Conservation (phyloP, 2,888 invertebrate genomes). For the Atethmia centrago region DNA sequence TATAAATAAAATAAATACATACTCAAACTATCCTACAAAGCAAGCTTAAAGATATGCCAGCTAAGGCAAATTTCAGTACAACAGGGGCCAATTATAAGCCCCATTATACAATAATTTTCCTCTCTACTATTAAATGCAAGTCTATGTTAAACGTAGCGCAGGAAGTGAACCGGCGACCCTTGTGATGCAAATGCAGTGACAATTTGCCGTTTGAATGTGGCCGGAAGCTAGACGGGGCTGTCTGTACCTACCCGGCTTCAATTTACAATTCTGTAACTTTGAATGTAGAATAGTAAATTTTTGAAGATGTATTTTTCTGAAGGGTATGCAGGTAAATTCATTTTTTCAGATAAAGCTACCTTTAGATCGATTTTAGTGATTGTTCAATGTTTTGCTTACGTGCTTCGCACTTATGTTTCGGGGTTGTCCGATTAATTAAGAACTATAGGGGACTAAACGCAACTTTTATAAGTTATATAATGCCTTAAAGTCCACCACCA, state of each 20-base stretch:
- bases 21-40: not conserved
- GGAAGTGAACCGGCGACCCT: slow-evolving; percentile 69
- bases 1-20: too few species aligned
- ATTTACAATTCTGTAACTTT: slow-evolving; percentile 43
- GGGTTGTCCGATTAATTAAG: too few species aligned
- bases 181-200: slow-evolving; percentile 77
- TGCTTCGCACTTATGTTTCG: too few species aligned
- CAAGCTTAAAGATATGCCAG: slow-evolving; percentile 14
- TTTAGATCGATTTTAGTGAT: not conserved
- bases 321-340: not conserved
- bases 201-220: slow-evolving; percentile 70
- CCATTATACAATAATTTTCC: slow-evolving; percentile 51
- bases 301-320: not conserved
- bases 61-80: slow-evolving; percentile 50
- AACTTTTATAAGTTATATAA: too few species aligned
- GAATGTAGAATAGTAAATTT: not conserved
- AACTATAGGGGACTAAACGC: too few species aligned
- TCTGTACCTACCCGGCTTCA: slow-evolving; percentile 32
- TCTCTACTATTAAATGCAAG: slow-evolving; percentile 53
- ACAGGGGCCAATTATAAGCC: slow-evolving; percentile 55
- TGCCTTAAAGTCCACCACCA: too few species aligned
- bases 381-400: not conserved
- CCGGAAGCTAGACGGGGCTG: slow-evolving; percentile 52
- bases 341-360: not conserved
- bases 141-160: slow-evolving; percentile 55